Evolutionary conservation across 2,888 invertebrate species (phyloP).

Genomic region (Palloptera scutellata): DNA sequence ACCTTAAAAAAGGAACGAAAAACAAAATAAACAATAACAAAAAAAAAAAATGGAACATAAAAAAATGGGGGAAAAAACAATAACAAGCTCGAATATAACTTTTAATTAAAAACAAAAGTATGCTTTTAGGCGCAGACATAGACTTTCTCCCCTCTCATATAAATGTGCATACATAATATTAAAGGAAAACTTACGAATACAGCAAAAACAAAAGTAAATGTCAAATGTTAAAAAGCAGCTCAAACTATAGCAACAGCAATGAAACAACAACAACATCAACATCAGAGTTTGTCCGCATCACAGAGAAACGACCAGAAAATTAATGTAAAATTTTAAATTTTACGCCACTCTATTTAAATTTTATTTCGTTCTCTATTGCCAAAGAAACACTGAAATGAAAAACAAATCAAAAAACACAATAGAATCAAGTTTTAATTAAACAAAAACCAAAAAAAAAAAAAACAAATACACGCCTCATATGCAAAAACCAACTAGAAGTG

Average conservation of each 20-base stretch:
- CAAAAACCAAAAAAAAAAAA: neutral
- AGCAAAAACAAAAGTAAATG: too few species aligned
- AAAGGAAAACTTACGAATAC: too few species aligned
- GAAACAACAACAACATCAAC: too few species aligned
- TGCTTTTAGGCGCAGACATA: constrained; percentile 13
- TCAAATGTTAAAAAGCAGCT: too few species aligned
- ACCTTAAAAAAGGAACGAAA: neutral
- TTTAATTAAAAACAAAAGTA: constrained; percentile 17
- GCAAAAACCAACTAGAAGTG: neutral
- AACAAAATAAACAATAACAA: neutral
- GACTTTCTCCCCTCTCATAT: neutral
- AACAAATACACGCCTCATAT: constrained; percentile 15
- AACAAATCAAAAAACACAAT: too few species aligned
- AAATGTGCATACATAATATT: too few species aligned
- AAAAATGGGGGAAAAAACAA: neutral
- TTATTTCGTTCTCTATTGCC: too few species aligned
- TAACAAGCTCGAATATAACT: neutral
- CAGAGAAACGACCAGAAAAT: neutral
- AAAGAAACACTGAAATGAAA: too few species aligned
- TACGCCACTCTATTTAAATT: neutral
- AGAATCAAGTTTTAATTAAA: neutral
- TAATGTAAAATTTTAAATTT: constrained; percentile 20
- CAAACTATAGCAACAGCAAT: too few species aligned
- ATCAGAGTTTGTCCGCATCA: too few species aligned
- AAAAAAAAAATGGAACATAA: neutral